Percentiles rank a stretch among this genome's conserved stretches.
Conservation (phyloP, 2,888 invertebrate species). For the Aelia acuminata region DNA sequence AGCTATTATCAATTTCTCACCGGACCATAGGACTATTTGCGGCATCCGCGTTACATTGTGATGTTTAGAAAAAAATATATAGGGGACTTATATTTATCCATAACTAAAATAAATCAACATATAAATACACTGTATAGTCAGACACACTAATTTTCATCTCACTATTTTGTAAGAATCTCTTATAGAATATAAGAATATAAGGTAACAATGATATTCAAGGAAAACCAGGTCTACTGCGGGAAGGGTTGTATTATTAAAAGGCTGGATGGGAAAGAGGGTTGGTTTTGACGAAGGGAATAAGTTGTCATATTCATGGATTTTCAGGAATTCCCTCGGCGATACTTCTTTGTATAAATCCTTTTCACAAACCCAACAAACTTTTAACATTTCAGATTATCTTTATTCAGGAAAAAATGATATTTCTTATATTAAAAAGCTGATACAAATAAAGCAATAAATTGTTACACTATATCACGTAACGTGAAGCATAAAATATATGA, state of each 20-base stretch:
- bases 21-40: too few relatives aligned
- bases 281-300: conserved; percentile 8
- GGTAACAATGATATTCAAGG: not conserved
- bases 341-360: not conserved
- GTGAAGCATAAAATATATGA: too few relatives aligned
- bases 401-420: too few relatives aligned
- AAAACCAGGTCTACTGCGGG: not conserved
- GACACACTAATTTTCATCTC: not conserved
- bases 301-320: conserved; percentile 6
- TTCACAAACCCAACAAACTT: not conserved
- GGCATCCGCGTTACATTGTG: too few relatives aligned
- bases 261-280: not conserved
- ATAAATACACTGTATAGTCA: too few relatives aligned
- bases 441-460: too few relatives aligned
- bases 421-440: too few relatives aligned
- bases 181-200: not conserved
- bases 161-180: not conserved
- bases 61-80: too few relatives aligned
- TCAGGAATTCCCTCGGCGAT: not conserved
- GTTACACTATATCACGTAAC: too few relatives aligned
- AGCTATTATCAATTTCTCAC: too few relatives aligned
- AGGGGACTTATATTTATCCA: too few relatives aligned
- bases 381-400: not conserved
- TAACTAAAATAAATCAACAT: too few relatives aligned
- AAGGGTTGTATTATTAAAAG: not conserved